A percentile compares a stretch with the other conserved stretches of the same genome.
Evolutionary conservation across 2,113 vertebrate genomes (phyloP).

Genomic region (Laterallus jamaicensis): DNA sequence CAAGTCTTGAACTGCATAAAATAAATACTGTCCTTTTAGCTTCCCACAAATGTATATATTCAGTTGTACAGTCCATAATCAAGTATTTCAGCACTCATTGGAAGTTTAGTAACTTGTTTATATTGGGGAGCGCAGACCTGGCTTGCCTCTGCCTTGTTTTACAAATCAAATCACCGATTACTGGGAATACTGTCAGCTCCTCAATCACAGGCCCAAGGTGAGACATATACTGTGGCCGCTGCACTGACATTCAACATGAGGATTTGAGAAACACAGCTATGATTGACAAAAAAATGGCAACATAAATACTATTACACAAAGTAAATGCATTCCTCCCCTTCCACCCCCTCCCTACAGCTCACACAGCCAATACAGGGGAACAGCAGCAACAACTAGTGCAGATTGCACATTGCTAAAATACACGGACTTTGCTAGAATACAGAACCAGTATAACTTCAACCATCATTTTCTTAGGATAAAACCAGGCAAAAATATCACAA

Average conservation of each 20-base stretch:
- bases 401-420: accelerated
- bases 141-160: neutral
- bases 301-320: neutral
- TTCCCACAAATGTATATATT: neutral
- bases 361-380: neutral
- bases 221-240: neutral
- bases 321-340: neutral
- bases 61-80: neutral
- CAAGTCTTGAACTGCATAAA: neutral
- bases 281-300: neutral
- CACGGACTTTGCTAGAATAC: neutral
- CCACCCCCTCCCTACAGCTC: neutral
- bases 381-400: neutral
- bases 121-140: neutral
- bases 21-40: neutral
- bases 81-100: neutral
- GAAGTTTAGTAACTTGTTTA: neutral
- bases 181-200: neutral
- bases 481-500: neutral
- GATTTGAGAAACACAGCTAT: neutral
- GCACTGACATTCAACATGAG: neutral
- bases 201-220: neutral
- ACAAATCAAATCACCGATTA: neutral
- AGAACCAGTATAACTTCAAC: neutral
- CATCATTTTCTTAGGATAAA: neutral